A percentile compares a stretch with the other conserved stretches of the same genome.
Evolutionary conservation across 37 sponge, comb jelly and placozoan genomes (phyloP).

Genomic region (Aplysina aerophoba): DNA sequence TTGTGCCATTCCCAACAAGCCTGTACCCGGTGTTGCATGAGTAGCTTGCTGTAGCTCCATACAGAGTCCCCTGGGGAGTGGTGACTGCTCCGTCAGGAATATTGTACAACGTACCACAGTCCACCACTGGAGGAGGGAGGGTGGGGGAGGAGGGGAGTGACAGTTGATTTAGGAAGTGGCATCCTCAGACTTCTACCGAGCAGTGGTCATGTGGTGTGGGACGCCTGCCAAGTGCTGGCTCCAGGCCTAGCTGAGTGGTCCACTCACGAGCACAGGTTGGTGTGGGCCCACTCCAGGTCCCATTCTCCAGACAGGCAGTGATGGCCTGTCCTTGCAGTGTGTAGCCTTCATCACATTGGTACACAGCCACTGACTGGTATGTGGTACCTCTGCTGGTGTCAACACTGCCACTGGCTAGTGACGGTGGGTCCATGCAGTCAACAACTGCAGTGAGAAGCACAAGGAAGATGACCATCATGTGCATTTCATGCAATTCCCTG

Average conservation of each 20-base stretch:
- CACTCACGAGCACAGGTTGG: too few relatives aligned
- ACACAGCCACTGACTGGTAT: neutral
- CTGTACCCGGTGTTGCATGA: neutral
- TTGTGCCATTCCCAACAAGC: neutral
- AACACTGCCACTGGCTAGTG: neutral
- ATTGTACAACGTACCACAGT: neutral
- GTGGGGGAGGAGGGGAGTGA: too few relatives aligned
- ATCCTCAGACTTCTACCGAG: too few relatives aligned
- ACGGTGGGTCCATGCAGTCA: neutral
- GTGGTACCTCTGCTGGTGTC: constrained; percentile 1
- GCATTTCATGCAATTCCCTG: too few relatives aligned
- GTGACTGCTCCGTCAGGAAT: neutral
- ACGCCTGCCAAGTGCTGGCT: too few relatives aligned
- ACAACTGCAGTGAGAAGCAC: neutral
- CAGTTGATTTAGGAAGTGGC: too few relatives aligned
- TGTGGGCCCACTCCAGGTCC: too few relatives aligned
- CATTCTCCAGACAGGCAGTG: too few relatives aligned
- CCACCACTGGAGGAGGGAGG: constrained; percentile 2
- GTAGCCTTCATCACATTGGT: neutral
- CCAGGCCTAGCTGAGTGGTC: too few relatives aligned
- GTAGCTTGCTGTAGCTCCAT: neutral
- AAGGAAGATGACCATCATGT: neutral
- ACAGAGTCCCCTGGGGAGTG: neutral
- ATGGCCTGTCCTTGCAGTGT: too few relatives aligned
- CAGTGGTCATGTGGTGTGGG: too few relatives aligned